Evolutionary conservation across 1,140 invertebrate species (phyloP).

Genomic region (Drosophila subpulchrella): DNA sequence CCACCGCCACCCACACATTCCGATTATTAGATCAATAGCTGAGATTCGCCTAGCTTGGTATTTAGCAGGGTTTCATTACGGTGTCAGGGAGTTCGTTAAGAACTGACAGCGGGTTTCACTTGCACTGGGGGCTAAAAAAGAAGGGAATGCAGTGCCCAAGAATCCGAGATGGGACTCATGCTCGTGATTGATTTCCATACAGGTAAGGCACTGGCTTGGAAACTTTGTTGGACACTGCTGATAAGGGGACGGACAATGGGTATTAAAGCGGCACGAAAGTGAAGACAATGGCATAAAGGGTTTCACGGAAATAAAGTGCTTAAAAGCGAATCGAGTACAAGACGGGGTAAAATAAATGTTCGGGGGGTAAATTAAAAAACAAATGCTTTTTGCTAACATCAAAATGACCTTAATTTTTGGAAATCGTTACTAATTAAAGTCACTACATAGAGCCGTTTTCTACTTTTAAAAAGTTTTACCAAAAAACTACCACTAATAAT

Average conservation of each 20-base stretch:
- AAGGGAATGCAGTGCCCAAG: slow-evolving; percentile 2
- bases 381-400: too few relatives aligned
- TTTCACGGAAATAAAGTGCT: slow-evolving; percentile 9
- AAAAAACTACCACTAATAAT: too few relatives aligned
- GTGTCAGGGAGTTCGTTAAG: slow-evolving; percentile 3
- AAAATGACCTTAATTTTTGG: too few relatives aligned
- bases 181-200: slow-evolving; percentile 56
- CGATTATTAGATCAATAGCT: slow-evolving; percentile 23
- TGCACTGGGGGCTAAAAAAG: not conserved
- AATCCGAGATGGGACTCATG: slow-evolving; percentile 23
- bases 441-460: too few relatives aligned
- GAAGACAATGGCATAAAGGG: slow-evolving; percentile 30
- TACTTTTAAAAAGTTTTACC: too few relatives aligned
- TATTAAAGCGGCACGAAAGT: slow-evolving; percentile 42
- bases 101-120: not conserved
- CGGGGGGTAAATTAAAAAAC: too few relatives aligned
- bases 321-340: slow-evolving; percentile 10
- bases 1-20: not conserved
- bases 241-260: slow-evolving; percentile 62
- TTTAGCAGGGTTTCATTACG: slow-evolving; percentile 18
- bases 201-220: slow-evolving; percentile 60
- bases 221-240: slow-evolving; percentile 47
- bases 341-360: slow-evolving; percentile 6
- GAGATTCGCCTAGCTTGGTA: slow-evolving; percentile 1
- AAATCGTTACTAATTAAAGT: too few relatives aligned